Conservation (phyloP, 1,140 invertebrate genomes). For the Linepithema humile region DNA sequence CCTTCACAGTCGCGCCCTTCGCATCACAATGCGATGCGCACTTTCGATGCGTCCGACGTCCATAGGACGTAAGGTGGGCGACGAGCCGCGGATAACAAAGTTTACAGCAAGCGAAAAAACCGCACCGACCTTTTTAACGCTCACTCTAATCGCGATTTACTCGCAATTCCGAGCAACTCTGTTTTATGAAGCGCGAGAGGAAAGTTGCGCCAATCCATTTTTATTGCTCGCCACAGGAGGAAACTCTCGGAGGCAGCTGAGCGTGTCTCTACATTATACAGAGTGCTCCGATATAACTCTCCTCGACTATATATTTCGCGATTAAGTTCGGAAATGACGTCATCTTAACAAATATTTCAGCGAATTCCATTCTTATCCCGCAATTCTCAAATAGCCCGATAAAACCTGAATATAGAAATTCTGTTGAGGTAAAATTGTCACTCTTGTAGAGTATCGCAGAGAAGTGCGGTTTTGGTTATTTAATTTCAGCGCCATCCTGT, state of each 20-base stretch:
- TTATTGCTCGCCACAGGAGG: slow-evolving; percentile 2
- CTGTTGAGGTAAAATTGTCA: neutral
- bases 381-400: neutral
- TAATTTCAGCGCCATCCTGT: neutral
- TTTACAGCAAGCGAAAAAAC: neutral
- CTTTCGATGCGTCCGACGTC: neutral
- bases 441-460: neutral
- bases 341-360: neutral
- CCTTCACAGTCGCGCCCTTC: slow-evolving; percentile 48
- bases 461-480: neutral
- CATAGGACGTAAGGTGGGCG: neutral
- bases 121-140: slow-evolving; percentile 15
- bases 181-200: neutral
- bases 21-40: slow-evolving; percentile 49
- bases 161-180: neutral
- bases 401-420: neutral
- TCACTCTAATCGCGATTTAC: neutral
- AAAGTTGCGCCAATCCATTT: slow-evolving; percentile 2
- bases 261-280: neutral
- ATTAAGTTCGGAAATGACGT: neutral
- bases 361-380: too few relatives aligned
- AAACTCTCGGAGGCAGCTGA: slow-evolving; percentile 7
- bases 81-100: neutral
- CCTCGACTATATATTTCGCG: neutral
- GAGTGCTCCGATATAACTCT: neutral